phyloP scores from a whole-genome alignment of 2,797 vertebrate genomes.

The Enteromius trimaculatus region DNA sequence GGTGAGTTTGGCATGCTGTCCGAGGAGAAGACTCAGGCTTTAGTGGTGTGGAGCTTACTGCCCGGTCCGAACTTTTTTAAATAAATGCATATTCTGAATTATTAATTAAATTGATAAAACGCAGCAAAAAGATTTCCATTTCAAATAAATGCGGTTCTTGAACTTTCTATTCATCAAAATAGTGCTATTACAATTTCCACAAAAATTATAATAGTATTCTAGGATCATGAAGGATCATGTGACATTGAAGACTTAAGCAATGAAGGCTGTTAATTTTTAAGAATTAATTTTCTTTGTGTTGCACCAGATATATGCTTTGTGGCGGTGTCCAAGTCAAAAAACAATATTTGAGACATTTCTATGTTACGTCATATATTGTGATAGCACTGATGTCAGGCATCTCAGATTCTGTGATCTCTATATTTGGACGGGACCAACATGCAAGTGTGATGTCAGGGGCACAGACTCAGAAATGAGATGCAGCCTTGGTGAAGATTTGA shows the following conservation, averaged over 20 bases:
- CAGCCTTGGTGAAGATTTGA: no score
- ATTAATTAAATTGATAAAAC: neutral
- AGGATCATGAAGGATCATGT: neutral
- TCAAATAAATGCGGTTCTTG: neutral
- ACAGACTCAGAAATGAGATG: constrained; percentile 24
- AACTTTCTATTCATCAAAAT: neutral
- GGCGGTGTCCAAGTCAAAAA: neutral
- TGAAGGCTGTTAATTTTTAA: neutral
- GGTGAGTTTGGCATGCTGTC: no score
- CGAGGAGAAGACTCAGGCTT: no score
- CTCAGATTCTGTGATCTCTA: constrained; percentile 38
- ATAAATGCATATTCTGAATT: neutral
- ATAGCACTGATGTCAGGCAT: constrained; percentile 34
- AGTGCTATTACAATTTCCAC: neutral
- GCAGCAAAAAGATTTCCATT: neutral
- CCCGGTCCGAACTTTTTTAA: neutral
- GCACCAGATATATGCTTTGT: neutral
- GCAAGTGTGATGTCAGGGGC: neutral
- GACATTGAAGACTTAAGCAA: neutral
- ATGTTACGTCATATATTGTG: neutral
- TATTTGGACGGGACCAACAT: constrained; percentile 15
- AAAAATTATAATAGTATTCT: neutral
- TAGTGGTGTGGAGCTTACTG: no score
- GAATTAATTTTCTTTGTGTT: neutral
- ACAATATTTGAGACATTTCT: neutral